Base-by-base conservation (phyloP, 2,888 invertebrate genomes). In the Chalcosyrphus nemorum region DNA sequence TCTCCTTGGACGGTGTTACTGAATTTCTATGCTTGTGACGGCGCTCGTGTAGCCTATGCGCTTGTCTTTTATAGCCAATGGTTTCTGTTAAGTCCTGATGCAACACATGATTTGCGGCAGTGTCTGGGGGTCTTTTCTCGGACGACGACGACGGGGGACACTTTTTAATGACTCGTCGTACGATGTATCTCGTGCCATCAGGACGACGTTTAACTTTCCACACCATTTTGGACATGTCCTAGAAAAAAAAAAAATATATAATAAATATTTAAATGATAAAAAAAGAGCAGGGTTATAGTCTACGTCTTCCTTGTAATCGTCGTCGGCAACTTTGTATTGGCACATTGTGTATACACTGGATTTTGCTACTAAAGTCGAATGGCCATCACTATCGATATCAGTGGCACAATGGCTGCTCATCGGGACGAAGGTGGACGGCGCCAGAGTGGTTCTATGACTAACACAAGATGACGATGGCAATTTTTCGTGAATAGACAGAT, bases 231-330 rank as follows among this genome's bases (percentile, higher is more conserved):
- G 68, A 86, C 3, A 88, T 86, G 19, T 54, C 80, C 13, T 89
- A 88, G 54, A 89, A 89, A 47, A 82, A 54, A 66, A 75, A 87
- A 9, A 75, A 45, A 19, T 3, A 19, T 7, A 17, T 0, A 43
- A 17, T 43, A 43, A 7, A n/a, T n/a, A n/a, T n/a, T n/a, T n/a
- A n/a, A n/a, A n/a, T n/a, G n/a, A n/a, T n/a, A n/a, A n/a, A n/a
- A n/a, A n/a, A n/a, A n/a, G n/a, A n/a, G n/a, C n/a, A n/a, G n/a
- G n/a, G n/a, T n/a, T n/a, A n/a, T n/a, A n/a, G n/a, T n/a, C n/a
- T n/a, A n/a, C 81, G 65, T 81, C 50, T 15, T 77, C 65, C n/a
- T 81, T 81, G 45, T 29, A 59, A 15, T 71, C 65, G 1, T 71
- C 65, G 1, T 63, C 71, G 2, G 45, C 57, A 19, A 19, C 27